Evolutionary conservation across 2,888 invertebrate genomes (phyloP), one percentile per base, ranked within the genome.

Genomic region (Netelia virgata): DNA sequence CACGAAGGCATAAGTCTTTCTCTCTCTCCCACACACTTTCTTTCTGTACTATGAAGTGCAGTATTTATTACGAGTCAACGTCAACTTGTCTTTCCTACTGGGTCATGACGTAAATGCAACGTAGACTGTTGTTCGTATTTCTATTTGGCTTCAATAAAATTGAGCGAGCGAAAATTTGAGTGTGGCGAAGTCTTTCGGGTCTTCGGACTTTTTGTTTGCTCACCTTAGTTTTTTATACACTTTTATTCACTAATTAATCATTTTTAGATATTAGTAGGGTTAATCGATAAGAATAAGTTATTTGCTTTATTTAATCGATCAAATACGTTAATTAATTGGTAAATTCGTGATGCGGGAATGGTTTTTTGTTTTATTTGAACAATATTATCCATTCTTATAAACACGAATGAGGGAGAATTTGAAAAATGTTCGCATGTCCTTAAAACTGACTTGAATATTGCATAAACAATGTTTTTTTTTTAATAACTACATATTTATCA

Each of bases 51-150:
- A 76, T 76, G 18, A 70, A 82, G 55, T 66, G 55, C 69, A 76
- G 41, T 75, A 82, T 82, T 82, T 75, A 82, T 82, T 75, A 28
- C 53, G 61, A 53, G 68, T 36, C 18, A 43, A 64, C 47, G 23
- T 55, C 61, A 61, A 53, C 47, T 47, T 75, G 14, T 50, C 28
- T 64, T 57, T 59, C 50, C 41, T 66, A 66, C 50, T 68, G 64
- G n/a, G 20, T 3, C 23, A 11, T 16, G 10, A 55, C 6, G 53
- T 23, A 47, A 23, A 47, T 47, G 43, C 10, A 72, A 43, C 41
- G 0, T 47, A 47, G 11, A 47, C 57, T 57, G 36, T 57, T 57
- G 8, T 20, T 41, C 43, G 8, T 36, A 18, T 11, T 6, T 11
- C 11, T 63, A 20, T 20, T 41, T 64, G 16, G 41, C 36, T 41